Evolutionary conservation across 2,888 invertebrate genomes (phyloP).

Genomic region (Nasonia oneida): DNA sequence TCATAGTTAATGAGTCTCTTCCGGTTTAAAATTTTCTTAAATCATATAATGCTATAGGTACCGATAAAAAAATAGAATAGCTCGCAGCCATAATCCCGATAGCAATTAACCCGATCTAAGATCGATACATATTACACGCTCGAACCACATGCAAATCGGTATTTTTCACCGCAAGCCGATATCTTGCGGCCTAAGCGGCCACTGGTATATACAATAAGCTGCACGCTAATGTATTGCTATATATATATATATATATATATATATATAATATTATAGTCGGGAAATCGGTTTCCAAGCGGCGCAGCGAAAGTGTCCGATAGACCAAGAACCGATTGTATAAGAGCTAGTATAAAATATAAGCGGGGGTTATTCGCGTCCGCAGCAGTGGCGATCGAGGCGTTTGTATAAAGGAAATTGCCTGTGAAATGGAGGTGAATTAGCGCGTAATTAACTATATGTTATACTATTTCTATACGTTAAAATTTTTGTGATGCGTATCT

Average conservation of each 20-base stretch:
- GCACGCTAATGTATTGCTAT: background rate
- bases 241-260: background rate
- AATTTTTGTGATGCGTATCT: background rate
- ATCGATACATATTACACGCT: background rate
- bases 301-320: slow-evolving; percentile 1
- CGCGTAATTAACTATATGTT: background rate
- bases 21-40: too few relatives aligned
- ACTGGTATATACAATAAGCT: background rate
- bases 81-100: background rate
- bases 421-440: background rate
- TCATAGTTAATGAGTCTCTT: too few relatives aligned
- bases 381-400: background rate
- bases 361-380: background rate
- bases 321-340: background rate
- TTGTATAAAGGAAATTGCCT: background rate
- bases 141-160: background rate
- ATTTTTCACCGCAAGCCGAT: background rate
- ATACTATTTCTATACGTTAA: background rate
- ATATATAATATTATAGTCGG: background rate
- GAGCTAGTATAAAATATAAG: background rate
- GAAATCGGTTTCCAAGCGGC: background rate
- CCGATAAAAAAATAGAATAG: background rate
- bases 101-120: background rate
- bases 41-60: background rate
- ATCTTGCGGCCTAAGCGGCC: background rate